Base-by-base conservation (phyloP, 1,140 invertebrate species). In the Onthophagus taurus region DNA sequence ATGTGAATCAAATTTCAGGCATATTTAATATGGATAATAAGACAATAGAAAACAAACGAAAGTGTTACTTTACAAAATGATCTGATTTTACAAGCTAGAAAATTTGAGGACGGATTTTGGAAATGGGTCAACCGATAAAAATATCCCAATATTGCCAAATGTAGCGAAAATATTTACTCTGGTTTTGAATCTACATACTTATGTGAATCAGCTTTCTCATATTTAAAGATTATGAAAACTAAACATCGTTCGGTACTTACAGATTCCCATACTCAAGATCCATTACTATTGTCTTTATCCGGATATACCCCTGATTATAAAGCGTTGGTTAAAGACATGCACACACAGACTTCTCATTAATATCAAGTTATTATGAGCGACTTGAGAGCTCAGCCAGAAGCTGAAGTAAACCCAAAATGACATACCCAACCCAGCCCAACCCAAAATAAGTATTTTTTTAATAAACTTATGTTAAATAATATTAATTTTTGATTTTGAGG, bases 71-170 rank as follows among this genome's bases (percentile, higher is more conserved):
- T 31, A 43, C 41, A 43, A 43, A 42, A 6, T 30, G 24, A 45
- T 44, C 20, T 49, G 45, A 49, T 45, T 36, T 49, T 45, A 45
- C 35, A 49, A 49, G 37, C 43, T 38, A 45, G 47, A 49, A 34
- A 49, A 45, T 45, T 43, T 31, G 29, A 43, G 23, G 30, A 43
- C 6, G 31, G 14, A 8, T 33, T 41, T 41, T 41, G 38, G 14
- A 41, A 41, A 13, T 29, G 19, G 12, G 38, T 41, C 23, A 41
- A 29, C 24, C 38, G 20, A 26, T 18, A 39, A 39, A 24, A 39
- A 24, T 39, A 39, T 39, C 23, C 23, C 38, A 41, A 17, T 41
- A 26, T 41, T 13, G 30, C 23, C 38, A 41, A 41, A 41, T 41
- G 21, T 41, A 41, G 14, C 16, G 38, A 41, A 41, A 18, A 41